These are phyloP conservation scores for Patella pellucida DNA, from an alignment of 2,888 invertebrate species.

Conservation along the genomic window DNA sequence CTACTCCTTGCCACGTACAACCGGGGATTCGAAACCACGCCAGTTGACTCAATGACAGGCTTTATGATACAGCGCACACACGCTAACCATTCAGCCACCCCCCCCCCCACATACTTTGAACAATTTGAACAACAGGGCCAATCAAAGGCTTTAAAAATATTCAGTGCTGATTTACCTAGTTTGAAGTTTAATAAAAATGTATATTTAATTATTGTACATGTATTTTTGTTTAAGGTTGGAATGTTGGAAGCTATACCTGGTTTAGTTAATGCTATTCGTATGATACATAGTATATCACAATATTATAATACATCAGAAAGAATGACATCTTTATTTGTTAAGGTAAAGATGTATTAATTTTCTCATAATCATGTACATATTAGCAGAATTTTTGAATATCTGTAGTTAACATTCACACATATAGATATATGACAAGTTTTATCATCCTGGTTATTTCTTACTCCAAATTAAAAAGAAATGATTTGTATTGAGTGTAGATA, in stretches of 20 bases:
- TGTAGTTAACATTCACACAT: too few species aligned
- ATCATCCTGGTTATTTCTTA: neutral
- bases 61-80: too few species aligned
- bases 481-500: neutral
- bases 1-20: too few species aligned
- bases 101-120: too few species aligned
- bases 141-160: neutral
- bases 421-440: too few species aligned
- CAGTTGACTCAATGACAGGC: too few species aligned
- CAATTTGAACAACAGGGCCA: too few species aligned
- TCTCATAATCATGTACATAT: too few species aligned
- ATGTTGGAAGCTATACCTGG: slow-evolving; percentile 92
- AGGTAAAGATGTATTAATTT: slow-evolving; percentile 71
- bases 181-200: neutral
- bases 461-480: neutral
- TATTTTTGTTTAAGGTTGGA: slow-evolving; percentile 75
- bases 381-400: too few species aligned
- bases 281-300: slow-evolving; percentile 94
- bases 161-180: neutral
- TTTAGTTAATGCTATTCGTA: slow-evolving; percentile 88
- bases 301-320: slow-evolving; percentile 97
- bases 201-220: too few species aligned
- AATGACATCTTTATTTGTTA: slow-evolving; percentile 95
- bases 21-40: too few species aligned
- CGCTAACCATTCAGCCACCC: too few species aligned